Conservation (phyloP, 2,797 vertebrate species). For the Cottoperca gobio region DNA sequence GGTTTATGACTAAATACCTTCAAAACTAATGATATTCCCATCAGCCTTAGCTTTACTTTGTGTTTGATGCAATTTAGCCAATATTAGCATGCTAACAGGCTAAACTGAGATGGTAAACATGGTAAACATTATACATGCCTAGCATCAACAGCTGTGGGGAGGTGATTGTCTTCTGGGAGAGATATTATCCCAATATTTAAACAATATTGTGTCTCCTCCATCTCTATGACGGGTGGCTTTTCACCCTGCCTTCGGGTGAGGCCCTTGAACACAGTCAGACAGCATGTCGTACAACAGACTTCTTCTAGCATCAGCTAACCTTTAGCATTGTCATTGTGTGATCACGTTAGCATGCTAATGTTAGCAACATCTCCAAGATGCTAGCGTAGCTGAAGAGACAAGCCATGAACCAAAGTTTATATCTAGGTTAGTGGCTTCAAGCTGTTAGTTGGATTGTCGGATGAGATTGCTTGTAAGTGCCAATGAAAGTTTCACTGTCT, state of each 20-base stretch:
- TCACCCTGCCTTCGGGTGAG: too few species aligned
- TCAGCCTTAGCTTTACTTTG: background rate
- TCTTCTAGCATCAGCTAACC: background rate
- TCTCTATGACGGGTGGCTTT: too few species aligned
- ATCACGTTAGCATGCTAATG: background rate
- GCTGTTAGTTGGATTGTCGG: slow-evolving; percentile 22
- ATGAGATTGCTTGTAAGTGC: slow-evolving; percentile 25
- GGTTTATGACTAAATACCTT: background rate
- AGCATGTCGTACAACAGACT: background rate
- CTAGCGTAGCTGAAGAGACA: background rate
- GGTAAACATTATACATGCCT: background rate
- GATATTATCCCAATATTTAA: too few species aligned
- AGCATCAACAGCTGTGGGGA: background rate
- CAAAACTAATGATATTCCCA: background rate
- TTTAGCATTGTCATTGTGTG: background rate
- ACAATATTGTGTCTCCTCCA: too few species aligned
- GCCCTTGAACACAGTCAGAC: background rate
- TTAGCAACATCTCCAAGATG: background rate
- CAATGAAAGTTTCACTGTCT: slow-evolving; percentile 24
- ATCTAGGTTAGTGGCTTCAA: slow-evolving; percentile 13
- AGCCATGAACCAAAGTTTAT: background rate
- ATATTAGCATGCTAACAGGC: background rate
- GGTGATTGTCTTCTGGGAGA: background rate
- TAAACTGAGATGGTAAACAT: background rate
- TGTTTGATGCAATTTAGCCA: background rate